Base-by-base conservation (phyloP, 1,140 invertebrate genomes). In the Mycetomoellerius zeteki region DNA sequence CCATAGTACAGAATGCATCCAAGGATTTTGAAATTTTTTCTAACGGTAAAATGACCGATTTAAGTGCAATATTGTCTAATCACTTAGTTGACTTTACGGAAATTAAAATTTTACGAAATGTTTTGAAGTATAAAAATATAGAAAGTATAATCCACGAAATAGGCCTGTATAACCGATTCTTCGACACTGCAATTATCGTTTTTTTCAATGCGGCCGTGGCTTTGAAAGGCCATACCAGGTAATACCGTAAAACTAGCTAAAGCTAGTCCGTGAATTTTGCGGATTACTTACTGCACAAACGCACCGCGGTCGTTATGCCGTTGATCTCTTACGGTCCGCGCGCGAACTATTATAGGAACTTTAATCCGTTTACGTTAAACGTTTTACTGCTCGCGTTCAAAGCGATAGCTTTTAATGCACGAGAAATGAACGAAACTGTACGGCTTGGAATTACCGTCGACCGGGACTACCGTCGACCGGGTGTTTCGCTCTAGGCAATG, bases 301-400 rank as follows among this genome's bases (percentile, higher is more conserved):
- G 67, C 60, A 37, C 2, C 7, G 67, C 27, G 16, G 52, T 72
- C 78, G 78, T 76, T 76, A 37, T 58, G 52, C 33, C 73, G 73
- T 82, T 73, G 80, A 73, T 84, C 80, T 84, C 69, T 84, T 84
- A 84, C 14, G 54, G 37, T 58, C 19, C 24, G 37, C 37, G 27
- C 37, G 43, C 33, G 67, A 60, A 50, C 80, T 73, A 82, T 82
- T 82, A 73, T 60, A 33, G 54, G 69, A 64, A 73, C 80, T 84
- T 75, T 75, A 84, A 84, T 73, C 69, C 80, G 80, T 84, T 84
- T 84, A 84, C 80, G 80, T 60, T 73, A 84, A 84, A 84, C 80
- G 80, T 75, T 84, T 73, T 73, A 75, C 69, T 19, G 69, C n/a
- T 33, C 69, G 33, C 24, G 69, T 75, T 81, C 80, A 73, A 84